Percentiles rank a stretch among this genome's conserved stretches.
phyloP scores from a whole-genome alignment of 30 jellyfish, hydroid and myxozoan genomes.

The Pseudorhiza aurosa region DNA sequence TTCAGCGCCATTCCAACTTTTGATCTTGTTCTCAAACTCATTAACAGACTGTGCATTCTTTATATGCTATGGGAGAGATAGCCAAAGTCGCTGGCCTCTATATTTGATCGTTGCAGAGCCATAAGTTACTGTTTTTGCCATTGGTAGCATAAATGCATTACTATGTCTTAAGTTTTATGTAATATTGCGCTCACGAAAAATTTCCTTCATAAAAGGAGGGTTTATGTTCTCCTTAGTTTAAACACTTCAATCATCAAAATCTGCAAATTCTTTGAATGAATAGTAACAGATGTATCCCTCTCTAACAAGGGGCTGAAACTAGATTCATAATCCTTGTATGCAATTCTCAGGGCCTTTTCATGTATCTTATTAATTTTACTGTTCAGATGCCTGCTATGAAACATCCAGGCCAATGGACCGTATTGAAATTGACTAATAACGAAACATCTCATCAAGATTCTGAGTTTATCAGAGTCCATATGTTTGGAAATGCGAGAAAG shows the following conservation, averaged over 20 bases:
- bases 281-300: background rate
- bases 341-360: slow-evolving; percentile 27
- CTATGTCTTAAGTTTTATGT: background rate
- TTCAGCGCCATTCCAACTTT: no score
- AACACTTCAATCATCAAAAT: slow-evolving; percentile 22
- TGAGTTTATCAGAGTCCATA: slow-evolving; percentile 20
- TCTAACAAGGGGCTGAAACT: slow-evolving; percentile 4
- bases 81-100: no score
- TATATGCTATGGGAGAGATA: no score
- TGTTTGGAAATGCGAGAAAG: slow-evolving; percentile 23
- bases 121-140: slow-evolving; percentile 10
- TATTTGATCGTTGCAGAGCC: slow-evolving; percentile 12
- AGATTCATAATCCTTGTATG: slow-evolving; percentile 12
- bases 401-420: slow-evolving; percentile 46
- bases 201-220: slow-evolving; percentile 37
- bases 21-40: no score
- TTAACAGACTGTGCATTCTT: no score
- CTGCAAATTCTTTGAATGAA: slow-evolving; percentile 5
- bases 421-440: slow-evolving; percentile 36
- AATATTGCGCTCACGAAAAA: slow-evolving; percentile 1
- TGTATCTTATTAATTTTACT: background rate
- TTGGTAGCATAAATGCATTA: slow-evolving; percentile 11
- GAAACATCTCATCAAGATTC: slow-evolving; percentile 35
- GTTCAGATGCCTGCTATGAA: slow-evolving; percentile 14
- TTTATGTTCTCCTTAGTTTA: slow-evolving; percentile 11